Percentiles rank a stretch among this genome's conserved stretches.
These are phyloP conservation scores for Merops nubicus DNA, from an alignment of 2,113 vertebrate species.

Conservation along the genomic window DNA sequence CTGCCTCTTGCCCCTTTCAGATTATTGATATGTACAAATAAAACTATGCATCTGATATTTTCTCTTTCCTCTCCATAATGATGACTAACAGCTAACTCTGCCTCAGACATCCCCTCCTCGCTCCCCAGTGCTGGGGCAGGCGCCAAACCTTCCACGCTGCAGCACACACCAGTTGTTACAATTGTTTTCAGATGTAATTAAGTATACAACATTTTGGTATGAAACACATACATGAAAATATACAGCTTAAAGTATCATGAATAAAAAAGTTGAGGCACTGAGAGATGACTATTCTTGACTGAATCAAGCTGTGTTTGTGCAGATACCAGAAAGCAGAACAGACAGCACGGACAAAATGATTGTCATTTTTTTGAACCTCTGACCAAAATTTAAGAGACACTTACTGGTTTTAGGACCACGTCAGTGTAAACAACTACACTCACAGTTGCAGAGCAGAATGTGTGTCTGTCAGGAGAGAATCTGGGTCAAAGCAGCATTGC, in stretches of 20 bases:
- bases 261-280: not conserved
- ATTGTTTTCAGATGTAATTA: not conserved
- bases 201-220: not conserved
- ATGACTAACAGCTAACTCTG: too few relatives aligned
- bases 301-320: not conserved
- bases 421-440: not conserved
- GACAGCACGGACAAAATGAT: not conserved
- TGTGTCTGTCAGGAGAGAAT: not conserved
- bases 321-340: not conserved
- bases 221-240: not conserved
- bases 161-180: not conserved
- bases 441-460: not conserved
- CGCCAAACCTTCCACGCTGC: not conserved
- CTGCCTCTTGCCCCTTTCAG: not conserved
- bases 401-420: not conserved
- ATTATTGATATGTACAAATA: not conserved
- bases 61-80: not conserved
- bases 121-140: not conserved
- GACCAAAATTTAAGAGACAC: not conserved
- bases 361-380: not conserved
- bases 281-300: not conserved
- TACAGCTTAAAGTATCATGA: not conserved
- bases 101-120: not conserved
- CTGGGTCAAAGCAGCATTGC: not conserved
- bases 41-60: not conserved